phyloP scores from a whole-genome alignment of 2,888 invertebrate genomes.

The Loripinus fragilis region DNA sequence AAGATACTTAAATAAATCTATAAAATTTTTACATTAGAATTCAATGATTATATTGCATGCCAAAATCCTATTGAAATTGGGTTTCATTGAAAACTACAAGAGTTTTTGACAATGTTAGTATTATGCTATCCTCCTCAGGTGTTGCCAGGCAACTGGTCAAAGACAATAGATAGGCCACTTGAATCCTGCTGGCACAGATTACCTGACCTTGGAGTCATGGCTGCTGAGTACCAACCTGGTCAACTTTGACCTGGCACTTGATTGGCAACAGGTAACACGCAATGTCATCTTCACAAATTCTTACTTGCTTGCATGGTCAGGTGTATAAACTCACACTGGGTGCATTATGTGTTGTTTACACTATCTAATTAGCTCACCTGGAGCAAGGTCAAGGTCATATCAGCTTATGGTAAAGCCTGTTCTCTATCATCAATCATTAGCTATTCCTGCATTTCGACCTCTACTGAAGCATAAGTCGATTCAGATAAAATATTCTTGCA shows the following conservation, averaged over 20 bases:
- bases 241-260: background rate
- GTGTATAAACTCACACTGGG: too few species aligned
- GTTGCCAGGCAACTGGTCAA: background rate
- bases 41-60: conserved; percentile 16
- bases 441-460: too few species aligned
- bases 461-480: too few species aligned
- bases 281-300: too few species aligned
- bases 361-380: too few species aligned
- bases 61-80: background rate
- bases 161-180: background rate
- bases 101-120: background rate
- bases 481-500: too few species aligned
- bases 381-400: too few species aligned
- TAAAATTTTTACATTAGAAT: conserved; percentile 14
- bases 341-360: too few species aligned
- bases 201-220: background rate
- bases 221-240: background rate
- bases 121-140: background rate
- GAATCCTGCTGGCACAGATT: background rate
- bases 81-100: background rate
- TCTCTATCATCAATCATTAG: too few species aligned
- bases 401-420: too few species aligned
- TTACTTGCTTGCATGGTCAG: too few species aligned
- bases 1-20: conserved; percentile 11
- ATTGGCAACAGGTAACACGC: background rate